Percentiles rank a stretch among this genome's conserved stretches.
These are phyloP conservation scores for Dromococcyx pavoninus DNA, from an alignment of 2,797 vertebrate species.

Conservation along the genomic window DNA sequence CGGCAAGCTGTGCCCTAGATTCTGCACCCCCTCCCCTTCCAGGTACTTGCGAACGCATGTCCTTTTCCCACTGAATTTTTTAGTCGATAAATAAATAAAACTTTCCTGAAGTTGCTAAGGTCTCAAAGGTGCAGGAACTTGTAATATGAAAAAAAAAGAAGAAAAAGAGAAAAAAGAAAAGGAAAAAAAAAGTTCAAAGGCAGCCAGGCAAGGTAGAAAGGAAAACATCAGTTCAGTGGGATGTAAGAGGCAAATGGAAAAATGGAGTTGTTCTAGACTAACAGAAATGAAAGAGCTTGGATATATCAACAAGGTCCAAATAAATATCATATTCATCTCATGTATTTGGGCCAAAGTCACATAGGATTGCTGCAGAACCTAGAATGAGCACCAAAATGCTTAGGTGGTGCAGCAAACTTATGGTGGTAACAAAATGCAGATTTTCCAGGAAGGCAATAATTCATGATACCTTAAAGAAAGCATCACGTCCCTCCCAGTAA, in stretches of 20 bases:
- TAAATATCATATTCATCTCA: neutral
- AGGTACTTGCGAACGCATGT: neutral
- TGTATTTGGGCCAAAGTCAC: neutral
- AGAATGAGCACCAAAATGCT: neutral
- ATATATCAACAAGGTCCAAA: neutral
- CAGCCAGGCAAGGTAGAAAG: neutral
- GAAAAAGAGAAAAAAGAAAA: no score
- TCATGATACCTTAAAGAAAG: neutral
- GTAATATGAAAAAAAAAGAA: neutral
- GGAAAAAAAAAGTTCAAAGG: neutral
- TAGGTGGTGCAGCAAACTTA: neutral
- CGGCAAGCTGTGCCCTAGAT: constrained; percentile 53
- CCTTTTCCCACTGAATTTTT: constrained; percentile 55
- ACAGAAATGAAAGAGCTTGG: neutral
- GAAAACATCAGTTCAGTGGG: neutral
- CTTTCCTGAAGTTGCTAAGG: constrained; percentile 41
- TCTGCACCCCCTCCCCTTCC: constrained; percentile 12
- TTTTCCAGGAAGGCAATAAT: neutral
- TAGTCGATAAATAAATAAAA: constrained; percentile 71
- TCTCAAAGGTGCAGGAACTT: constrained; percentile 39
- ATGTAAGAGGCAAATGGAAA: neutral
- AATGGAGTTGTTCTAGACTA: neutral
- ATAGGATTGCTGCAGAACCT: neutral
- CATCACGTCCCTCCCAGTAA: neutral
- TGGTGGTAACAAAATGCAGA: neutral